Evolutionary conservation across 2,888 invertebrate genomes (phyloP).

Genomic region (Eupelmus urozonus): DNA sequence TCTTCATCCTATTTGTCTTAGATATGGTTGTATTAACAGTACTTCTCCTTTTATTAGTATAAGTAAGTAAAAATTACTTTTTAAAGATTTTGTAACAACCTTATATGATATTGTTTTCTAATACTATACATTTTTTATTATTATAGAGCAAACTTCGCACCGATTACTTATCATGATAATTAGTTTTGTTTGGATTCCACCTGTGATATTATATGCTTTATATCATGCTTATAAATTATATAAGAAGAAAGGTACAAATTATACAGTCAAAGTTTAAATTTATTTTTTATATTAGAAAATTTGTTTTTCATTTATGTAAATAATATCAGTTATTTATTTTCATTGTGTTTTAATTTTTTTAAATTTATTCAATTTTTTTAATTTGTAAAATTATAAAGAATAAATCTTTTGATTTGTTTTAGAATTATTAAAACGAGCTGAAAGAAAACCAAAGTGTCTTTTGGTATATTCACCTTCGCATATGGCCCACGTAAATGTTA

Average conservation of each 20-base stretch:
- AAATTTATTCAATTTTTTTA: no score
- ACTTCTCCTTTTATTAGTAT: slow-evolving; percentile 72
- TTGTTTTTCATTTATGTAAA: neutral
- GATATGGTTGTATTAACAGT: slow-evolving; percentile 70
- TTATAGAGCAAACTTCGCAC: slow-evolving; percentile 67
- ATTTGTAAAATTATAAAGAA: no score
- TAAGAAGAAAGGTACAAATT: slow-evolving; percentile 66
- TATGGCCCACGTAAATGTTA: slow-evolving; percentile 70
- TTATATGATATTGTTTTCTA: slow-evolving; percentile 1
- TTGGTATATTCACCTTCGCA: slow-evolving; percentile 73
- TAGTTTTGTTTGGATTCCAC: slow-evolving; percentile 73
- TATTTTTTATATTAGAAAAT: neutral
- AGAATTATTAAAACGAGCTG: slow-evolving; percentile 63
- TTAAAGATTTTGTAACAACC: slow-evolving; percentile 2
- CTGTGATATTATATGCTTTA: slow-evolving; percentile 70
- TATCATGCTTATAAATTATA: slow-evolving; percentile 71
- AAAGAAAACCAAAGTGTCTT: slow-evolving; percentile 70
- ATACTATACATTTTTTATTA: slow-evolving; percentile 11
- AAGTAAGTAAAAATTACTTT: slow-evolving; percentile 63
- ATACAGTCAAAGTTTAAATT: neutral
- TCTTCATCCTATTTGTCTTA: slow-evolving; percentile 68
- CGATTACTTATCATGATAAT: slow-evolving; percentile 73
- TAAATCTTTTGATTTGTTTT: no score
- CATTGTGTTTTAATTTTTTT: no score
- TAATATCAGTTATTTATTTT: slow-evolving; percentile 8